Evolutionary conservation across 2,113 vertebrate species (phyloP).

Genomic region (Campylomormyrus tamandua): DNA sequence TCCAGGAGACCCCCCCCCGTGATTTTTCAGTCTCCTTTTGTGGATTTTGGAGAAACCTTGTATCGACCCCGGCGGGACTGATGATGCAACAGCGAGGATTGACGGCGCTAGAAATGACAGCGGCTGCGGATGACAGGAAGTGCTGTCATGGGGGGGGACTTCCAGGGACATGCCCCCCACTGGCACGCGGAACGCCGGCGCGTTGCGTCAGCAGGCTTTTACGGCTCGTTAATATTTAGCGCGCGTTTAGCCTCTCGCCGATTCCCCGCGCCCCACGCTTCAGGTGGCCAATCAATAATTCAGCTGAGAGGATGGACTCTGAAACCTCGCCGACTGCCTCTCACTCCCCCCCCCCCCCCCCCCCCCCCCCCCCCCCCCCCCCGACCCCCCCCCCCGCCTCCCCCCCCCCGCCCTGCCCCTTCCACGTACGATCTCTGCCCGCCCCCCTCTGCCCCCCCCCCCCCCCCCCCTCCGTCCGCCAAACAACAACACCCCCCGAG

Average conservation of each 20-base stretch:
- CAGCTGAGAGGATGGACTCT: slow-evolving; percentile 1
- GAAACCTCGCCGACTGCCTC: background rate
- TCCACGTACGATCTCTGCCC: too few relatives aligned
- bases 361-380: background rate
- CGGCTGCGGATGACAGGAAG: background rate
- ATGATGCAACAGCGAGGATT: background rate
- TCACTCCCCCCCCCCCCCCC: background rate
- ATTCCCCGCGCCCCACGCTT: slow-evolving; percentile 11
- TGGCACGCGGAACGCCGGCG: background rate
- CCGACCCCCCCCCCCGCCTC: too few relatives aligned
- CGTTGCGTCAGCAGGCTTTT: slow-evolving; percentile 4
- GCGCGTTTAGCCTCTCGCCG: slow-evolving; percentile 7
- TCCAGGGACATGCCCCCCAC: background rate
- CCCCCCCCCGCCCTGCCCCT: too few relatives aligned
- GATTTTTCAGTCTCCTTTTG: background rate
- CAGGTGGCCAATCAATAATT: slow-evolving; percentile 26
- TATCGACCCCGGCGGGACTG: background rate
- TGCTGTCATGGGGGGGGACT: background rate
- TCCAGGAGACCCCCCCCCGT: background rate
- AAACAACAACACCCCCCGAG: too few relatives aligned
- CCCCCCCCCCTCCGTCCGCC: background rate
- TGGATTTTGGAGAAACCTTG: background rate
- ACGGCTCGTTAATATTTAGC: slow-evolving; percentile 24
- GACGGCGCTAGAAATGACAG: background rate
- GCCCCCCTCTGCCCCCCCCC: too few relatives aligned